A percentile compares a stretch with the other conserved stretches of the same genome.
phyloP scores from a whole-genome alignment of 2,888 invertebrate species.

The Ypsolopha scabrella region DNA sequence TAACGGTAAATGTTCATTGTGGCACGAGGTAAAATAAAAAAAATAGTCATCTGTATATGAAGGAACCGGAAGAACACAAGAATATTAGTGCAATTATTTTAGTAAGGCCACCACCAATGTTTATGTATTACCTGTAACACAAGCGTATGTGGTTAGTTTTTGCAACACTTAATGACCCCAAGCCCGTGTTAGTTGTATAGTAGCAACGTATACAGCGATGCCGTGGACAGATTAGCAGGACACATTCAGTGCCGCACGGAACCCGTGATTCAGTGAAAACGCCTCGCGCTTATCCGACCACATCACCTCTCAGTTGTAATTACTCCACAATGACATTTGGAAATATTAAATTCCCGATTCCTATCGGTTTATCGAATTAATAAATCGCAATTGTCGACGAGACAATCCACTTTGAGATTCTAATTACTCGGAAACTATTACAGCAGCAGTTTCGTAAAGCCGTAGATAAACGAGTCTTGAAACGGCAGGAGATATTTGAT shows the following conservation, averaged over 20 bases:
- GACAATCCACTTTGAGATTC: slow-evolving; percentile 48
- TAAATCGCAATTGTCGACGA: slow-evolving; percentile 52
- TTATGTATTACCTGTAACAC: slow-evolving; percentile 19
- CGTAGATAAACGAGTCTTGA: slow-evolving; percentile 31
- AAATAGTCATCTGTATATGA: background rate
- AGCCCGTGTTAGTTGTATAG: slow-evolving; percentile 15
- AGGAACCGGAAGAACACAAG: background rate
- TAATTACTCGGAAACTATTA: slow-evolving; percentile 43
- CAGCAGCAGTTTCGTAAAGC: slow-evolving; percentile 35
- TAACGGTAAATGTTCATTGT: too few relatives aligned
- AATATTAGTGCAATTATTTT: slow-evolving; percentile 15
- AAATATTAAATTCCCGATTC: slow-evolving; percentile 49
- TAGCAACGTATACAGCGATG: slow-evolving; percentile 7
- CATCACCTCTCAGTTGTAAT: slow-evolving; percentile 33
- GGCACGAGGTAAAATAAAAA: background rate
- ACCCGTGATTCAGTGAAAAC: slow-evolving; percentile 5
- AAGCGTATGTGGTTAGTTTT: slow-evolving; percentile 25
- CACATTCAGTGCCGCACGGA: background rate
- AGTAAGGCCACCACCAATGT: slow-evolving; percentile 33
- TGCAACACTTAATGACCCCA: slow-evolving; percentile 22
- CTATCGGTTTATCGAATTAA: slow-evolving; percentile 45
- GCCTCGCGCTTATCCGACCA: slow-evolving; percentile 58
- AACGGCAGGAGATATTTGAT: slow-evolving; percentile 33
- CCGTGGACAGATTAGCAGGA: slow-evolving; percentile 16
- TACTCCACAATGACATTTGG: slow-evolving; percentile 32